These are phyloP conservation scores for Anthopleura sola DNA, from an alignment of 64 coral and sea anemone species.

Conservation along the genomic window DNA sequence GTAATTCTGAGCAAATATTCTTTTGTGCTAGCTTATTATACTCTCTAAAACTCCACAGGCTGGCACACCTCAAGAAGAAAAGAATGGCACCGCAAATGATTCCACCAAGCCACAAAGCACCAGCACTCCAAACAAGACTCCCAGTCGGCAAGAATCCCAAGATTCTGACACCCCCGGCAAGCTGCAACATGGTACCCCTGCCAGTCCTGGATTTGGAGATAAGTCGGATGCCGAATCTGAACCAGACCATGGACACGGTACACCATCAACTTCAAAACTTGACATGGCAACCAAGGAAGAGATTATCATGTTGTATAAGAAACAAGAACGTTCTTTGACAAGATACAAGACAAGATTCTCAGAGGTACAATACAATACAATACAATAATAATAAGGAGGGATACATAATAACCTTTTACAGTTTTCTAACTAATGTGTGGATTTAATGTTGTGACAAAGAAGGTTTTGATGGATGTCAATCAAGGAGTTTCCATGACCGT, in stretches of 20 bases:
- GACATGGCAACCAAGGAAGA: conserved; percentile 89
- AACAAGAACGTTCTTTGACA: conserved; percentile 84
- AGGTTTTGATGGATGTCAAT: too few relatives aligned
- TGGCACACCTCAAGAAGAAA: conserved; percentile 65
- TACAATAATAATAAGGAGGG: too few relatives aligned
- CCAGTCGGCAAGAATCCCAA: conserved; percentile 39
- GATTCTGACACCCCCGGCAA: conserved; percentile 60
- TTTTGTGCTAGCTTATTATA: too few relatives aligned
- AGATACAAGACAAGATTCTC: conserved; percentile 98
- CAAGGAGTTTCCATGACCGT: too few relatives aligned
- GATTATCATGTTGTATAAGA: conserved; percentile 66
- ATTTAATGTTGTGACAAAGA: too few relatives aligned
- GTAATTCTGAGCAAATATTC: too few relatives aligned
- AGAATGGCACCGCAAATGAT: conserved; percentile 24
- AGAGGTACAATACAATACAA: conserved; percentile 73
- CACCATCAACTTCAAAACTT: conserved; percentile 43
- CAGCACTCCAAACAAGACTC: conserved; percentile 59
- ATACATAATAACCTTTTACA: too few relatives aligned
- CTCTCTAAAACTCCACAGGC: not conserved
- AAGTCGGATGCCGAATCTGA: conserved; percentile 83
- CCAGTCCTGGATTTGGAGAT: conserved; percentile 60
- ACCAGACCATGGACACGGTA: conserved; percentile 47
- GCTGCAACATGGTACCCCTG: conserved; percentile 22
- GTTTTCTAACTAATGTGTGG: too few relatives aligned
- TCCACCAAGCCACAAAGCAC: conserved; percentile 53